Percentiles rank a stretch among this genome's conserved stretches.
Conservation (phyloP, 2,113 vertebrate genomes). For the Grallaria varia region DNA sequence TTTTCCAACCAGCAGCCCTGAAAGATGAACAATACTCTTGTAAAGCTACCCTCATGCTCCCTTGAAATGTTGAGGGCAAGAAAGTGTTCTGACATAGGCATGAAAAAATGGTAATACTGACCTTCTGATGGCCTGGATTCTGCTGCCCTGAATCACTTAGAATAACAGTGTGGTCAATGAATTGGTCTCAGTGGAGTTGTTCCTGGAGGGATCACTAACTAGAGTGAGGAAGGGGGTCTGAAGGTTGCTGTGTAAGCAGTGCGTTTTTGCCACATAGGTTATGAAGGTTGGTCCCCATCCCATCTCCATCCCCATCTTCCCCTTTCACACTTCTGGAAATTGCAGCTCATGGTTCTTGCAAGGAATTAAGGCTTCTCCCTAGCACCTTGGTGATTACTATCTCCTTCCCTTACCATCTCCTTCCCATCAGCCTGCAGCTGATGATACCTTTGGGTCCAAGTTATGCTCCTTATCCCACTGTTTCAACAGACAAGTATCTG, state of each 20-base stretch:
- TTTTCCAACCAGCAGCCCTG: not conserved
- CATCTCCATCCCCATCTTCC: not conserved
- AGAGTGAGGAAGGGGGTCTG: not conserved
- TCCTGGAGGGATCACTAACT: not conserved
- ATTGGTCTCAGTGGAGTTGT: not conserved
- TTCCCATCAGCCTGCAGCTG: not conserved
- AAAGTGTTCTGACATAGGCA: not conserved
- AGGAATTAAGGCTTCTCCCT: not conserved
- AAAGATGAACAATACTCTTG: not conserved
- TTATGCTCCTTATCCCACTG: not conserved
- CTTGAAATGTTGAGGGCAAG: not conserved
- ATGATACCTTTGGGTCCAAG: not conserved
- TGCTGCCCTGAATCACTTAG: not conserved
- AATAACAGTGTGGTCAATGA: not conserved
- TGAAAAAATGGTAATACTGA: not conserved
- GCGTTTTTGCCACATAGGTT: not conserved
- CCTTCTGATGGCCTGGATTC: not conserved
- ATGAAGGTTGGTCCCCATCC: rapidly evolving
- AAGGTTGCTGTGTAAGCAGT: not conserved
- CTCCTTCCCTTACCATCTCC: not conserved
- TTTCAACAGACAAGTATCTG: not conserved
- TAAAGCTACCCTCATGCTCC: not conserved
- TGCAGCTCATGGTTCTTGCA: not conserved
- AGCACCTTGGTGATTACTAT: not conserved
- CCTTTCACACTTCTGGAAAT: not conserved